Percentiles rank a stretch among this genome's conserved stretches.
phyloP scores from a whole-genome alignment of 2,888 invertebrate species.

The Prosopocoilus inquinatus region DNA sequence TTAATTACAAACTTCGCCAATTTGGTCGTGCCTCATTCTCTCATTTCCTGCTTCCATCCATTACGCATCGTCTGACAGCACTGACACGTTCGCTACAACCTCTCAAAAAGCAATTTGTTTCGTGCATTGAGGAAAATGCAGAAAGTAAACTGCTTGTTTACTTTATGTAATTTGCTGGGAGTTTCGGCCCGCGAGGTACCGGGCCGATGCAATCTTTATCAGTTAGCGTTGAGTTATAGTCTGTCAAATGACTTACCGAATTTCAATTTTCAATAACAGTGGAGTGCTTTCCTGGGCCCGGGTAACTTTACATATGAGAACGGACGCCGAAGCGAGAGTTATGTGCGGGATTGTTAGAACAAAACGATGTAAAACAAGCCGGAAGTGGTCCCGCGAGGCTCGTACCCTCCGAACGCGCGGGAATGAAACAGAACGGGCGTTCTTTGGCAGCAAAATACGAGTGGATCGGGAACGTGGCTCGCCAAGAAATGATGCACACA shows the following conservation, averaged over 20 bases:
- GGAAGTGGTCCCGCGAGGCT: constrained; percentile 48
- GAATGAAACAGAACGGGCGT: constrained; percentile 35
- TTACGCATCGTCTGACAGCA: constrained; percentile 31
- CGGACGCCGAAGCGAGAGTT: constrained; percentile 38
- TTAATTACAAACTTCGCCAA: constrained; percentile 32
- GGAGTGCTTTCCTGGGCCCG: constrained; percentile 35
- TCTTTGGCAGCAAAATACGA: constrained; percentile 51
- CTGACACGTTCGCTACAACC: constrained; percentile 28
- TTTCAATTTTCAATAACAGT: constrained; percentile 52
- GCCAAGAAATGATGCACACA: constrained; percentile 50
- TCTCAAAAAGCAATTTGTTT: constrained; percentile 33
- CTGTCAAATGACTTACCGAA: constrained; percentile 47
- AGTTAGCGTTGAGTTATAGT: constrained; percentile 47
- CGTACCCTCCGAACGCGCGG: constrained; percentile 36
- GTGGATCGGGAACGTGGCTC: constrained; percentile 47
- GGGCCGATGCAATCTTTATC: constrained; percentile 38
- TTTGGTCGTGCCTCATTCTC: constrained; percentile 26
- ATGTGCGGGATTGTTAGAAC: constrained; percentile 53
- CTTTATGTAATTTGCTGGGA: constrained; percentile 28
- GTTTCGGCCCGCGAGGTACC: constrained; percentile 19
- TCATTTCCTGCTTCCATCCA: constrained; percentile 31
- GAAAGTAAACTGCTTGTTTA: constrained; percentile 27
- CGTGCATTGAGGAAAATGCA: constrained; percentile 24
- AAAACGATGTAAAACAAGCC: constrained; percentile 56
- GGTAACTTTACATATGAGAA: constrained; percentile 25